Evolutionary conservation across 1,140 invertebrate genomes (phyloP), one percentile per base, ranked within the genome.

Genomic region (Heliconius himera): DNA sequence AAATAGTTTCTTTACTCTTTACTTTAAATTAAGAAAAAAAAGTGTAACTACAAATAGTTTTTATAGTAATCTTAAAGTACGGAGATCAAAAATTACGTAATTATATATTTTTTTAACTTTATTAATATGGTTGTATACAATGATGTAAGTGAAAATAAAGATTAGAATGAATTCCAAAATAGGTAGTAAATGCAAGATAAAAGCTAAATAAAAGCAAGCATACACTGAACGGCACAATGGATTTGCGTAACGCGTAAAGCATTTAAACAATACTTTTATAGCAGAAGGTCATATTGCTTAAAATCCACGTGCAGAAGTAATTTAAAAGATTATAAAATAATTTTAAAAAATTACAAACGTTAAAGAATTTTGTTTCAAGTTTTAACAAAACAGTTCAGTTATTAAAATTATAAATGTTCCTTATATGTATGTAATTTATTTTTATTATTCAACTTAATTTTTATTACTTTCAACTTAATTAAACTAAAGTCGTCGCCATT

Each of bases 261-360:
- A 36, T 76, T 70, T 41, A 76, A 76, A 76, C 75, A 76, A 76
- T 76, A 70, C 60, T 70, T 70, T 76, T 76, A 70, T 76, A 70
- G 33, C 41, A 36, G 26, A 26, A 70, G 38, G 60, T n/a, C 60
- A 70, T 70, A 76, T 70, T 70, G 75, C 60, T 26, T 76, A 76
- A 70, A 60, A 76, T 70, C 75, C 60, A 76, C 22, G 75, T 76
- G 75, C 70, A 76, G 70, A 70, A 29, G 46, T 70, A 70, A 70
- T 70, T 66, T 66, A 66, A 26, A 76, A 46, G 41, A 49, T 70
- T 70, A n/a, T 70, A 76, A 26, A 70, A 46, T 33, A 26, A 49
- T 13, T 66, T 29, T 9, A 22, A n/a, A n/a, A 56, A 22, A 5
- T 56, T 56, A 56, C 54, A 8, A n/a, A 56, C 54, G n/a, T 20